Percentiles rank a stretch among this genome's conserved stretches.
phyloP scores from a whole-genome alignment of 2,888 invertebrate species.

The Polylopha cassiicola region DNA sequence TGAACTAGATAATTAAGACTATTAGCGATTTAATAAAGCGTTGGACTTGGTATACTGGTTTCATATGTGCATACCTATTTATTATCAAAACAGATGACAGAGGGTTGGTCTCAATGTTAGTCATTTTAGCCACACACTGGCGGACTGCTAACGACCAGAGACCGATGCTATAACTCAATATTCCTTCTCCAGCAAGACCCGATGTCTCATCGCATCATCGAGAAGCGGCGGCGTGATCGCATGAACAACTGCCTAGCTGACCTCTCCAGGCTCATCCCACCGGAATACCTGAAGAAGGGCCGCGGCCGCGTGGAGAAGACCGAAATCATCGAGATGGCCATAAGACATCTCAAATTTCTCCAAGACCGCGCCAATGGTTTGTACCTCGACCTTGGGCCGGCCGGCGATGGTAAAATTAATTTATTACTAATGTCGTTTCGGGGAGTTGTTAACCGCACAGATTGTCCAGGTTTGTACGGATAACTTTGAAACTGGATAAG shows the following conservation, averaged over 20 bases:
- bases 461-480: conserved; percentile 18
- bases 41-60: too few species aligned
- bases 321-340: conserved; percentile 99
- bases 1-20: too few species aligned
- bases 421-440: conserved; percentile 13
- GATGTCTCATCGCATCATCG: conserved; percentile 97
- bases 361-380: conserved; percentile 81
- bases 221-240: conserved; percentile 94
- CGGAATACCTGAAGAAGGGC: conserved; percentile 95
- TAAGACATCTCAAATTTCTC: conserved; percentile 93
- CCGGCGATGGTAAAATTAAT: conserved; percentile 27
- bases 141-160: too few species aligned
- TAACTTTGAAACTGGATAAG: too few species aligned
- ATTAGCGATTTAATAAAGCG: too few species aligned
- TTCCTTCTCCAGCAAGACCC: conserved; percentile 87
- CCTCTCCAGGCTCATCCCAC: conserved; percentile 93
- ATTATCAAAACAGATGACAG: too few species aligned
- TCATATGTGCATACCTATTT: too few species aligned
- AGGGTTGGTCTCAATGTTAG: too few species aligned
- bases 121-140: too few species aligned
- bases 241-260: conserved; percentile 99
- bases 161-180: too few species aligned
- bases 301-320: conserved; percentile 97
- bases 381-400: conserved; percentile 35
- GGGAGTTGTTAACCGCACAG: conserved; percentile 27